phyloP scores from a whole-genome alignment of 2,797 vertebrate genomes.

The Tangara arthus region DNA sequence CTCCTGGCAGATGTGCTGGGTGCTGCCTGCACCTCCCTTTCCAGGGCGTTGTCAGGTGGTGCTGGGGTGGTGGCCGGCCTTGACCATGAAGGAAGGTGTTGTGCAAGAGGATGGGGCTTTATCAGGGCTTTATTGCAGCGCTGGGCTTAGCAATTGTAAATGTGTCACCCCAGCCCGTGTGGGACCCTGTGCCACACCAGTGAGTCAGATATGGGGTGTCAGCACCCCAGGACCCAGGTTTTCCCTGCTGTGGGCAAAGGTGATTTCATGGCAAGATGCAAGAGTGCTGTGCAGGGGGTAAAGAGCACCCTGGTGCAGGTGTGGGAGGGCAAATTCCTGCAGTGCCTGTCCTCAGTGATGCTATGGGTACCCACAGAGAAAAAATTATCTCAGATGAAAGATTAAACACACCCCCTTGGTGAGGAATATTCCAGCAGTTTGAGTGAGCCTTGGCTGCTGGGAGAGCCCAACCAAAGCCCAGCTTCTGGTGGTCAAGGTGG shows the following conservation, averaged over 20 bases:
- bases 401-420: not conserved
- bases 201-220: not conserved
- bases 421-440: not conserved
- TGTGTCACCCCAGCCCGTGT: accelerated
- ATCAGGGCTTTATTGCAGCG: not conserved
- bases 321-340: not conserved
- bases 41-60: accelerated
- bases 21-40: not conserved
- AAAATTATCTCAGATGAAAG: not conserved
- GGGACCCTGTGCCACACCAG: not conserved
- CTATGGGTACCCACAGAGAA: not conserved
- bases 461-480: not conserved
- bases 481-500: not conserved
- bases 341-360: not conserved
- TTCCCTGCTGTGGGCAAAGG: not conserved
- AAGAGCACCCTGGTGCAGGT: accelerated
- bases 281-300: not conserved
- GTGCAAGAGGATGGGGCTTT: not conserved
- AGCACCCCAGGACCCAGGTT: not conserved
- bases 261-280: accelerated
- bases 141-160: not conserved
- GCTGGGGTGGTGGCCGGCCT: not conserved
- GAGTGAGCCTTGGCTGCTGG: not conserved
- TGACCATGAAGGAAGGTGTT: not conserved
- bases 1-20: not conserved